Evolutionary conservation across 2,797 vertebrate genomes (phyloP).

Genomic region (Echeneis naucrates): DNA sequence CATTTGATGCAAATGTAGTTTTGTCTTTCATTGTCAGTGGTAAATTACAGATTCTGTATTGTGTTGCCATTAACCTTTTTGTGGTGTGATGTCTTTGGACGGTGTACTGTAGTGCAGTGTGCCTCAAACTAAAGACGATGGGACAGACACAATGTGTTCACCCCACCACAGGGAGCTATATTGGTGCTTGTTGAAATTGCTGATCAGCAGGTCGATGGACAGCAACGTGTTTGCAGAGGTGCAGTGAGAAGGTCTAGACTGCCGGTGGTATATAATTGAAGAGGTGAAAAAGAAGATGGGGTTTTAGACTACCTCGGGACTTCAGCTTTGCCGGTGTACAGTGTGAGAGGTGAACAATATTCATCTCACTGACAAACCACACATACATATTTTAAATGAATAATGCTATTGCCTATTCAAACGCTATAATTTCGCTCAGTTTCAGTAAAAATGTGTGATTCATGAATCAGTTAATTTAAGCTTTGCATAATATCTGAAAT

Average conservation of each 20-base stretch:
- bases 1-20: constrained; percentile 29
- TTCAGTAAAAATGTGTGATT: background rate
- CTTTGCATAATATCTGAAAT: background rate
- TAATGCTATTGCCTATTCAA: too few species aligned
- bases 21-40: constrained; percentile 18
- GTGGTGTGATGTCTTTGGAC: too few species aligned
- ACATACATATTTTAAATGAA: constrained; percentile 21
- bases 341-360: constrained; percentile 50
- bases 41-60: constrained; percentile 16
- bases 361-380: constrained; percentile 16
- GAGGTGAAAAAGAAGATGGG: constrained; percentile 86
- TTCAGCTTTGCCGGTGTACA: constrained; percentile 58
- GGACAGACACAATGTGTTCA: background rate
- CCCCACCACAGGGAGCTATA: too few species aligned
- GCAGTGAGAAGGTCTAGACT: constrained; percentile 80
- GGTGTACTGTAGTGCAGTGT: too few species aligned
- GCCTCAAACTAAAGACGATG: constrained; percentile 19
- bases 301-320: constrained; percentile 67
- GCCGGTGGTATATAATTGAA: constrained; percentile 83
- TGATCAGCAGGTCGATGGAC: constrained; percentile 8
- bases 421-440: too few species aligned
- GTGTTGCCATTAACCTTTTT: constrained; percentile 10
- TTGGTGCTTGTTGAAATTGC: constrained; percentile 8
- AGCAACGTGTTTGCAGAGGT: constrained; percentile 53
- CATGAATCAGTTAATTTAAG: background rate